A percentile compares a stretch with the other conserved stretches of the same genome.
These are phyloP conservation scores for Oplegnathus fasciatus DNA, from an alignment of 2,113 vertebrate genomes.

Conservation along the genomic window DNA sequence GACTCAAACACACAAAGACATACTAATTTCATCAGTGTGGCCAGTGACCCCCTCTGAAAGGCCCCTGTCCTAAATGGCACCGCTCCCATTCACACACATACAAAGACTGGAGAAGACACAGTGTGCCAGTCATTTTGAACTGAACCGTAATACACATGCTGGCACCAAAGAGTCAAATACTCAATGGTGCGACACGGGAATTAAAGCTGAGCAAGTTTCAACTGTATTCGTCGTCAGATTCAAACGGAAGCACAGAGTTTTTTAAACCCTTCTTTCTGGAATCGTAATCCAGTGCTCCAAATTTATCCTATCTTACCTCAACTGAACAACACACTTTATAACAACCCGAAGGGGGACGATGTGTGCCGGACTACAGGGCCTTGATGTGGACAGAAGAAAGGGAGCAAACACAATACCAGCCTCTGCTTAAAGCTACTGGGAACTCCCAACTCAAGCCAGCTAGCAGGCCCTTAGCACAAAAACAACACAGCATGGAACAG, in stretches of 20 bases:
- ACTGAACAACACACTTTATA: not conserved
- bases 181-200: no score
- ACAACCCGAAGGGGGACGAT: not conserved
- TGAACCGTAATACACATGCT: not conserved
- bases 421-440: not conserved
- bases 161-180: not conserved
- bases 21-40: constrained; percentile 16
- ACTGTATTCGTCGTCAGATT: not conserved
- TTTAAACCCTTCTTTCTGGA: not conserved
- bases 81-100: not conserved
- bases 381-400: constrained; percentile 17
- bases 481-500: not conserved
- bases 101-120: not conserved
- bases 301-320: not conserved
- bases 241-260: not conserved
- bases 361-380: not conserved
- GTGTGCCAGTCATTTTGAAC: not conserved
- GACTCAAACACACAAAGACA: not conserved
- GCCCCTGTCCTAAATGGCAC: not conserved
- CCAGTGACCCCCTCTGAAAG: not conserved
- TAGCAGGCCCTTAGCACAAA: not conserved
- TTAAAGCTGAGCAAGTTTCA: not conserved
- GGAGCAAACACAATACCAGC: constrained; percentile 20
- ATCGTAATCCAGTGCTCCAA: not conserved
- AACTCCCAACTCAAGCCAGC: not conserved